phyloP scores from a whole-genome alignment of 2,113 vertebrate genomes.

The Eurypyga helias region DNA sequence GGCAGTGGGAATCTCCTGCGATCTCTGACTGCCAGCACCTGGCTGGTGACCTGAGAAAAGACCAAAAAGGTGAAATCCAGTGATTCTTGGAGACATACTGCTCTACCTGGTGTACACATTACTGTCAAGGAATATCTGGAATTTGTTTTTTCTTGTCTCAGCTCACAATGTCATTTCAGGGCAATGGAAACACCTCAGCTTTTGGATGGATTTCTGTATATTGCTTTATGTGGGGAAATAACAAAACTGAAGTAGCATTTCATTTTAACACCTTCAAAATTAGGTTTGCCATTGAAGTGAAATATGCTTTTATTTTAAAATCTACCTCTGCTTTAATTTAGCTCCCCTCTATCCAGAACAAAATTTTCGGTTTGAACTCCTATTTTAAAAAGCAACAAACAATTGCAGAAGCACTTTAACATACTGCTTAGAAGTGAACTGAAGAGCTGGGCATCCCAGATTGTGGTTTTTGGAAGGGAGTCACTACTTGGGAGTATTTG shows the following conservation, averaged over 20 bases:
- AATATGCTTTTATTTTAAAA: background rate
- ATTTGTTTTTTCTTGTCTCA: background rate
- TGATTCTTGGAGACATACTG: background rate
- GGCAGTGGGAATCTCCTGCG: background rate
- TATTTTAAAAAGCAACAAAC: background rate
- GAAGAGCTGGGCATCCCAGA: background rate
- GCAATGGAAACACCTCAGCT: background rate
- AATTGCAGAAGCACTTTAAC: background rate
- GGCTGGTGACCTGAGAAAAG: background rate
- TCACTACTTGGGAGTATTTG: background rate
- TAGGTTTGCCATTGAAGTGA: background rate
- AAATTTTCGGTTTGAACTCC: background rate
- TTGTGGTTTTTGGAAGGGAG: background rate
- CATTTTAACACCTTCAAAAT: background rate
- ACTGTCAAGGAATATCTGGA: background rate
- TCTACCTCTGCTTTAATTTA: background rate
- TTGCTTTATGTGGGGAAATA: background rate
- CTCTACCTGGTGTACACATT: fast-evolving
- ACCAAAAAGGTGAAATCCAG: background rate
- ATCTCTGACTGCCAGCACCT: background rate
- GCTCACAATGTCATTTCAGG: background rate
- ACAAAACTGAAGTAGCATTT: background rate
- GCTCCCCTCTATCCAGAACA: background rate
- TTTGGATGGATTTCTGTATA: background rate
- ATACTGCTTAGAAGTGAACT: background rate